phyloP scores from a whole-genome alignment of 2,113 vertebrate species.

The Leuciscus idus region DNA sequence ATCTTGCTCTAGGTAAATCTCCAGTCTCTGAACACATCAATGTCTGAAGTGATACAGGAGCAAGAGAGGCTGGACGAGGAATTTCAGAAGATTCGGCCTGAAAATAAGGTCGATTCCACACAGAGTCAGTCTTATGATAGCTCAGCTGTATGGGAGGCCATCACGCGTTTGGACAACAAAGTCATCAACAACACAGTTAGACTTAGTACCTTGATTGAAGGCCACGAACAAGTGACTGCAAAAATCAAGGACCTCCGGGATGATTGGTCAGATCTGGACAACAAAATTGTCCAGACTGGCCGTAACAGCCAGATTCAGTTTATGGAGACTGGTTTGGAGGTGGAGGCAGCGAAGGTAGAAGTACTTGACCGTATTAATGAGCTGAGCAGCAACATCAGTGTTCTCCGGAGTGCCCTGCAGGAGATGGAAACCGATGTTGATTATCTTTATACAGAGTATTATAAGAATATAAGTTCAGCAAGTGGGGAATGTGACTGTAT shows the following conservation, averaged over 20 bases:
- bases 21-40: constrained; percentile 70
- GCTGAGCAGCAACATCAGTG: constrained; percentile 70
- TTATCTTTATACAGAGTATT: constrained; percentile 58
- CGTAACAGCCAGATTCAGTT: constrained; percentile 75
- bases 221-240: constrained; percentile 37
- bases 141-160: constrained; percentile 64
- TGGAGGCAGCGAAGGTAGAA: constrained; percentile 80
- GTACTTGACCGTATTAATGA: constrained; percentile 74
- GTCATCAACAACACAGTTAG: constrained; percentile 72
- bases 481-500: constrained; percentile 74
- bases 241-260: constrained; percentile 71
- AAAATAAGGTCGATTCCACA: neutral
- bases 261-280: constrained; percentile 69
- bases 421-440: constrained; percentile 76
- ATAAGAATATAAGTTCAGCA: constrained; percentile 54
- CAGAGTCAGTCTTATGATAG: constrained; percentile 15
- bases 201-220: constrained; percentile 66
- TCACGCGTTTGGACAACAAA: constrained; percentile 64
- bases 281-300: constrained; percentile 71
- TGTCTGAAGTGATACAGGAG: constrained; percentile 72
- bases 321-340: constrained; percentile 85
- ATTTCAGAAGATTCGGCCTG: constrained; percentile 49
- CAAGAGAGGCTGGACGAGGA: constrained; percentile 74
- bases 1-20: constrained; percentile 63
- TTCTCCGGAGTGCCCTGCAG: constrained; percentile 62